Evolutionary conservation across 2,797 vertebrate species (phyloP).

Genomic region (Rhyacichthys aspro): DNA sequence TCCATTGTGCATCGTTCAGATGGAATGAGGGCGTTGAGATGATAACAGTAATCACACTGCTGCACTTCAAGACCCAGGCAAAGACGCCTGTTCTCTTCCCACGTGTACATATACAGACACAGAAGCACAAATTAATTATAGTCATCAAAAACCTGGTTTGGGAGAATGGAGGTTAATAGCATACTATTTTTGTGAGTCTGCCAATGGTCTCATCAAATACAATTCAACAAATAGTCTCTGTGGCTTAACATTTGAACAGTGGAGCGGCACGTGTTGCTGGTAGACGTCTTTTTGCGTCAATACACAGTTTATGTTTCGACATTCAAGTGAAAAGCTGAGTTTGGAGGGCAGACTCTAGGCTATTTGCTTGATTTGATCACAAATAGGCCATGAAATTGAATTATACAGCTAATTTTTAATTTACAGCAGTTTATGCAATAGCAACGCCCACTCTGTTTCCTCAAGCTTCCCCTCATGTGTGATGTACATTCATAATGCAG

Average conservation of each 20-base stretch:
- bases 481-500: no score
- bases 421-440: constrained; percentile 54
- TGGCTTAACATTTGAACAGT: not conserved
- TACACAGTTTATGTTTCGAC: constrained; percentile 19
- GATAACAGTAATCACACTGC: constrained; percentile 49
- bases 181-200: no score
- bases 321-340: constrained; percentile 31
- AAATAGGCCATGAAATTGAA: constrained; percentile 76
- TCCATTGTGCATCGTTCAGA: constrained; percentile 20
- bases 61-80: constrained; percentile 14
- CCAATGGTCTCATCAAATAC: constrained; percentile 1
- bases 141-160: constrained; percentile 28
- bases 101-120: constrained; percentile 13
- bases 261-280: not conserved
- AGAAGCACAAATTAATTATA: constrained; percentile 41
- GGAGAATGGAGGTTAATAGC: constrained; percentile 2
- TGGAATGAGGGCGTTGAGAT: constrained; percentile 35
- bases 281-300: not conserved
- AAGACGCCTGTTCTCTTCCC: not conserved
- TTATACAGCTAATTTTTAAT: constrained; percentile 67
- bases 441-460: constrained; percentile 45
- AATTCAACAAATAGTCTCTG: not conserved
- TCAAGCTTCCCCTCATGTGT: constrained; percentile 26
- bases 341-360: constrained; percentile 47
- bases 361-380: constrained; percentile 71